Base-by-base conservation (phyloP, 2,888 invertebrate genomes). In the Andrena praecox region DNA sequence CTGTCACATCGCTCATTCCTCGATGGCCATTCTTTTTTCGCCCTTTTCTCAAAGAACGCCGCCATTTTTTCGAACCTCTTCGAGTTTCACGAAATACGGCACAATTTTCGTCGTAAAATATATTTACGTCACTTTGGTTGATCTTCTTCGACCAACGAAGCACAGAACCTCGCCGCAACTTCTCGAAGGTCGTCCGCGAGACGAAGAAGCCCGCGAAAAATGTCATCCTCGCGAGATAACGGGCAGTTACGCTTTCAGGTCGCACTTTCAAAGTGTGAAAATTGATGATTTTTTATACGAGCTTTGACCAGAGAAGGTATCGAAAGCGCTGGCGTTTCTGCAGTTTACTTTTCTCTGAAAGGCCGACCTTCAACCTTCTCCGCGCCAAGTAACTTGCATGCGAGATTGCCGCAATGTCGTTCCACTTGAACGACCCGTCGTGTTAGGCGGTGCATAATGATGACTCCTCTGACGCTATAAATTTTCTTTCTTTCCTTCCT, bases 311-410 rank as follows among this genome's bases (percentile, higher is more conserved):
- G 66, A 59, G 31, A 71, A 56, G 52, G 31, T 79, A 74, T 74
- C 56, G 56, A 83, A 71, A 64, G 64, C 67, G 50, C 67, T 71
- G 67, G 63, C 42, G 72, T 85, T 86, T 77, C 71, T 82, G 63
- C 66, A 64, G 74, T 77, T 85, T 69, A 82, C 73, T 85, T 79
- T 85, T 85, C 80, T 70, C 73, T 70, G 77, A 80, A 77, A 78
- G 54, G 50, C 69, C 62, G 75, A 85, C 74, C 82, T 77, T 77
- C 79, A 69, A 85, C 77, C 71, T 80, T 83, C 60, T 60, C 50
- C 42, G 42, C 56, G 60, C 79, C 60, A 56, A 52, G 73, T 82
- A 87, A 80, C 75, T 79, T 54, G 77, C 70, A 63, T 67, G 82
- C 69, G 67, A 70, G 48, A 77, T 80, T 81, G 71, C 63, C 35